A percentile compares a stretch with the other conserved stretches of the same genome.
Conservation (phyloP, 2,797 vertebrate genomes). For the Microctenopoma lineatum region DNA sequence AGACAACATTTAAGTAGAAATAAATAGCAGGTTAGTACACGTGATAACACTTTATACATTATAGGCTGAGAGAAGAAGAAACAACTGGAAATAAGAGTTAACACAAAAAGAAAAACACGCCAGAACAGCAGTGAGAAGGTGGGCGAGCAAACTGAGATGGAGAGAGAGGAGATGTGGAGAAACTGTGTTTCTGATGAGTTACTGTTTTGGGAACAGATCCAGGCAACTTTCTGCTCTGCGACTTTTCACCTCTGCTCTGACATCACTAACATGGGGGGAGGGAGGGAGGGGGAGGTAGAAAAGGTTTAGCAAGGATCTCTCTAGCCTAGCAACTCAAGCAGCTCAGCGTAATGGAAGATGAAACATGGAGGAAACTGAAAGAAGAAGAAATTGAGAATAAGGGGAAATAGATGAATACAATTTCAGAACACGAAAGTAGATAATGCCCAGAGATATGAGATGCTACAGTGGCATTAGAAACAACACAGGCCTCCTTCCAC, state of each 20-base stretch:
- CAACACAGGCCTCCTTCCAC: not conserved
- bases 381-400: not conserved
- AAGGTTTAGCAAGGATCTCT: constrained; percentile 51
- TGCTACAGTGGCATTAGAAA: not conserved
- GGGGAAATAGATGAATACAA: not conserved
- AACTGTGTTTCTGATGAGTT: constrained; percentile 25
- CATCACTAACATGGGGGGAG: constrained; percentile 5
- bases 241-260: constrained; percentile 57
- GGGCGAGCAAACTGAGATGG: constrained; percentile 26
- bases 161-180: constrained; percentile 17
- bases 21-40: not conserved
- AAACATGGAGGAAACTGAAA: constrained; percentile 9
- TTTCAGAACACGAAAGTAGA: not conserved
- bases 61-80: not conserved
- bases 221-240: constrained; percentile 33
- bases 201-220: constrained; percentile 30
- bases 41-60: not conserved
- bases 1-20: not conserved
- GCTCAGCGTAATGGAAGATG: constrained; percentile 48
- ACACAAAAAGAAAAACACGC: constrained; percentile 4
- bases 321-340: constrained; percentile 64
- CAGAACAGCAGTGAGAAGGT: constrained; percentile 16
- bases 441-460: not conserved
- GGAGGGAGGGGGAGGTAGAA: not conserved
- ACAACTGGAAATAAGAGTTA: not conserved